A percentile compares a stretch with the other conserved stretches of the same genome.
Evolutionary conservation across 2,797 vertebrate genomes (phyloP).

Genomic region (Spheniscus humboldti): DNA sequence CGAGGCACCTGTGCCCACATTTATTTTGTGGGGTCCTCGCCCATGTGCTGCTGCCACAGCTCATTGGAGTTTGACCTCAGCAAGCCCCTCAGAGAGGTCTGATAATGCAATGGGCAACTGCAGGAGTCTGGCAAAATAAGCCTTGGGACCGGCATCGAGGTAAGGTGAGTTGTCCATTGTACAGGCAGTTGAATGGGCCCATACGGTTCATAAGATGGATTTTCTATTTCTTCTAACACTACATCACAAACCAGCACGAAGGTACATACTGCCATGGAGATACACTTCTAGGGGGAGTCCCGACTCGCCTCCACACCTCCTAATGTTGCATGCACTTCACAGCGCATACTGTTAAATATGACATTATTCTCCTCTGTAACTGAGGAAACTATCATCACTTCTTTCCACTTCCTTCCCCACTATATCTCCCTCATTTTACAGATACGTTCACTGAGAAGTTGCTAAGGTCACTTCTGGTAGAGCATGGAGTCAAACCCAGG

Average conservation of each 20-base stretch:
- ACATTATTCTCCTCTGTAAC: not conserved
- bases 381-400: not conserved
- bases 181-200: not conserved
- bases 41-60: not conserved
- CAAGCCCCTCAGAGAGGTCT: not conserved
- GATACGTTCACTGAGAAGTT: not conserved
- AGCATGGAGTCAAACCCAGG: not conserved
- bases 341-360: not conserved
- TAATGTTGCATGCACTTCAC: not conserved
- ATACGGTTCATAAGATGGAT: accelerated
- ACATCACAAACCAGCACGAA: not conserved
- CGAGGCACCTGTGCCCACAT: not conserved
- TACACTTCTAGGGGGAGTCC: not conserved
- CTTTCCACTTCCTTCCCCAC: not conserved
- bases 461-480: not conserved
- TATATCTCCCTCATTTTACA: not conserved
- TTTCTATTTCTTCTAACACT: not conserved
- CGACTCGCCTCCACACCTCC: not conserved
- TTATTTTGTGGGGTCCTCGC: not conserved
- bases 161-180: not conserved
- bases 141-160: not conserved
- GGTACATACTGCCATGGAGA: not conserved
- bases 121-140: not conserved
- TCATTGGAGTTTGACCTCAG: not conserved
- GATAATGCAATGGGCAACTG: not conserved